phyloP scores from a whole-genome alignment of 1,140 invertebrate species.

The Maniola jurtina region DNA sequence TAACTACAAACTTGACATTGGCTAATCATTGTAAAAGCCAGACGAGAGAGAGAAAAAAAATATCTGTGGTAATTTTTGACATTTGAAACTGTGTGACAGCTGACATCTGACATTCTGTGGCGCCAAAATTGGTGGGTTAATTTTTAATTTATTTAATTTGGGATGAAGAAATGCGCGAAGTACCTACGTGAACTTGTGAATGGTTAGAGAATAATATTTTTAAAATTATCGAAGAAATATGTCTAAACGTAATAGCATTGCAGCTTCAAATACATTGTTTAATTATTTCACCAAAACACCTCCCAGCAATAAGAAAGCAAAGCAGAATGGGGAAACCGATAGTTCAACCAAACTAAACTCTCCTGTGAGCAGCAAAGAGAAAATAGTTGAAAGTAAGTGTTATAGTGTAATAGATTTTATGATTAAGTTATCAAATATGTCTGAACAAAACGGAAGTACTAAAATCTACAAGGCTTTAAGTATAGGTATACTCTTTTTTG shows the following conservation, averaged over 20 bases:
- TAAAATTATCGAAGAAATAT: constrained; percentile 38
- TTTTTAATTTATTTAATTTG: too few relatives aligned
- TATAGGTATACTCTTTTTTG: background rate
- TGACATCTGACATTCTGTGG: too few relatives aligned
- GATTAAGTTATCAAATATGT: too few relatives aligned
- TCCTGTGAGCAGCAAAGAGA: constrained; percentile 43
- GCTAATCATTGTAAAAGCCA: too few relatives aligned
- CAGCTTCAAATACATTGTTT: constrained; percentile 77
- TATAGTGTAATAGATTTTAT: background rate
- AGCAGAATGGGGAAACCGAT: constrained; percentile 39
- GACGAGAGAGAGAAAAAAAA: too few relatives aligned
- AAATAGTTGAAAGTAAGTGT: constrained; percentile 54
- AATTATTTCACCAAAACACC: constrained; percentile 81
- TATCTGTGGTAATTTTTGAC: too few relatives aligned
- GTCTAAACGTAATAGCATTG: constrained; percentile 70
- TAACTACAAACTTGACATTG: too few relatives aligned
- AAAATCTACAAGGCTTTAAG: background rate
- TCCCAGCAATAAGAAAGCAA: constrained; percentile 66
- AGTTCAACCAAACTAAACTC: constrained; percentile 30
- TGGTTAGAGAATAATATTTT: background rate
- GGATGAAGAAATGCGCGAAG: too few relatives aligned
- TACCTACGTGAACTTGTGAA: too few relatives aligned
- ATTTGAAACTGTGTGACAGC: too few relatives aligned
- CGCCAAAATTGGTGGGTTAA: too few relatives aligned
- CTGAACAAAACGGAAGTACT: background rate